Evolutionary conservation across 2,113 vertebrate genomes (phyloP).

Genomic region (Vicugna pacos): DNA sequence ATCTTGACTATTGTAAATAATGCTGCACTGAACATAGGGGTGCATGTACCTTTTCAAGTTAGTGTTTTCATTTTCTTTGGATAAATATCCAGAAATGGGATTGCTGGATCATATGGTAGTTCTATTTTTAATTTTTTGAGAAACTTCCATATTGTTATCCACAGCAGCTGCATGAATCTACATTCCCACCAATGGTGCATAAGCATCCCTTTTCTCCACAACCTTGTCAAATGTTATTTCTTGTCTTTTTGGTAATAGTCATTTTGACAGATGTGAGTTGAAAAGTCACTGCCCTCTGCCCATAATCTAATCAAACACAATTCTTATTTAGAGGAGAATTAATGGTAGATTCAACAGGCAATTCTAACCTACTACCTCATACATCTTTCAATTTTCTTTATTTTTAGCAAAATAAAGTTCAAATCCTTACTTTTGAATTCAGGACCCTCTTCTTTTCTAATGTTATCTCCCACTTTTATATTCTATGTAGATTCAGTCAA

Average conservation of each 20-base stretch:
- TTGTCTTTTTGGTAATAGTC: neutral
- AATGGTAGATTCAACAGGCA: neutral
- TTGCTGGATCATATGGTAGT: neutral
- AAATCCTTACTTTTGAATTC: slow-evolving; percentile 20
- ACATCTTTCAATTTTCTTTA: neutral
- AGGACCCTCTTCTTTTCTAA: neutral
- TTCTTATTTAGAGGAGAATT: slow-evolving; percentile 3
- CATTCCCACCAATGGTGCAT: neutral
- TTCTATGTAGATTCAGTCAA: slow-evolving; percentile 4
- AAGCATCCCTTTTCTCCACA: neutral
- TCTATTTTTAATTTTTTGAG: neutral
- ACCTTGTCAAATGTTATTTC: neutral
- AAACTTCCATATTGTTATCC: neutral
- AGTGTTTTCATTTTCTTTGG: neutral
- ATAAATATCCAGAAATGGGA: neutral
- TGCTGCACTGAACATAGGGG: neutral
- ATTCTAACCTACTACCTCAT: neutral
- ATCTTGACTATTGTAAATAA: neutral
- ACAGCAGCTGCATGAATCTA: neutral
- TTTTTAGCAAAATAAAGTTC: neutral
- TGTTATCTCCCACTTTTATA: neutral
- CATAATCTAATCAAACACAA: neutral
- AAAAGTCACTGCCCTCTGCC: neutral
- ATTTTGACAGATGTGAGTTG: neutral
- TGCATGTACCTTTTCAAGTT: neutral